Evolutionary conservation across 2,113 vertebrate species (phyloP).

Genomic region (Seriola aureovittata): DNA sequence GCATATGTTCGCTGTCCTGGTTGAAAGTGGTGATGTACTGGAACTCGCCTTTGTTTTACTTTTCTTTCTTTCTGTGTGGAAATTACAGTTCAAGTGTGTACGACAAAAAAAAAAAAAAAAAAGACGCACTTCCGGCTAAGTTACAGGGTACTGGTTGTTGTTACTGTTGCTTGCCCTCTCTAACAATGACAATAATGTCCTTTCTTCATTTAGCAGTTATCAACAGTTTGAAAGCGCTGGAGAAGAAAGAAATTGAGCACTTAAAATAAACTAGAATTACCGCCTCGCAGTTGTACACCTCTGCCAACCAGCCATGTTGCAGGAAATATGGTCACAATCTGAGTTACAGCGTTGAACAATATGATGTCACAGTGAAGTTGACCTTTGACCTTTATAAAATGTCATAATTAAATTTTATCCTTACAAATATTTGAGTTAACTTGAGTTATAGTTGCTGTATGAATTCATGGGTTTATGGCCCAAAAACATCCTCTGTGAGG

Average conservation of each 20-base stretch:
- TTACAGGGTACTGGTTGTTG: background rate
- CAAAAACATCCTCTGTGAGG: too few relatives aligned
- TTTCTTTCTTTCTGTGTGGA: constrained; percentile 39
- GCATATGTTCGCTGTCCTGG: constrained; percentile 59
- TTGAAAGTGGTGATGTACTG: constrained; percentile 29
- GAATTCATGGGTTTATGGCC: too few relatives aligned
- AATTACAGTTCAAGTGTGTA: constrained; percentile 16
- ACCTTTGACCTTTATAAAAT: too few relatives aligned
- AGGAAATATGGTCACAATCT: too few relatives aligned
- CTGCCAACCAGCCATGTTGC: too few relatives aligned
- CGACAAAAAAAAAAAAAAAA: background rate
- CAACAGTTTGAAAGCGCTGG: background rate
- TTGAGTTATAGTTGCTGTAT: too few relatives aligned
- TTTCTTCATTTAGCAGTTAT: background rate
- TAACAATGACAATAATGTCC: background rate
- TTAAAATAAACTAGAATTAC: too few relatives aligned
- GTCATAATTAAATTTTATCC: too few relatives aligned
- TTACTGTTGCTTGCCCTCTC: constrained; percentile 21
- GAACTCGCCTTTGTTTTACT: constrained; percentile 14
- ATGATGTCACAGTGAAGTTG: too few relatives aligned
- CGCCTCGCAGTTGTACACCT: too few relatives aligned
- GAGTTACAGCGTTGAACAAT: too few relatives aligned
- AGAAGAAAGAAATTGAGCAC: background rate
- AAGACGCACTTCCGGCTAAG: constrained; percentile 12
- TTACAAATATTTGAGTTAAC: too few relatives aligned